These are phyloP conservation scores for Fulica atra DNA, from an alignment of 2,113 vertebrate species.

Conservation along the genomic window DNA sequence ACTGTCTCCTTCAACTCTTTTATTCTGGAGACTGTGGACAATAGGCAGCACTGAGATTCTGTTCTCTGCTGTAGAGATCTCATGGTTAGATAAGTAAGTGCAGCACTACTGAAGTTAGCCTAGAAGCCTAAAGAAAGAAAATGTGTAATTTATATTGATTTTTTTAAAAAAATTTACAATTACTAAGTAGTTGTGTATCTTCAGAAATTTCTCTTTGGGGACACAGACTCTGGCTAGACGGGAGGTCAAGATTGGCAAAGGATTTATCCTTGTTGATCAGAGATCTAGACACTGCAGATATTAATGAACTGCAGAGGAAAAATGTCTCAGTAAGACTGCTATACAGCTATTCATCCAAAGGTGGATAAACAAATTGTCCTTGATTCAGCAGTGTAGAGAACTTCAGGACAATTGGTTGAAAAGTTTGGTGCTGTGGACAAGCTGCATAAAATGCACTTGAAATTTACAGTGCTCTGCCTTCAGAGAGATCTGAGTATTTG, in stretches of 20 bases:
- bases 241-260: not conserved
- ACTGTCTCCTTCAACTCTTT: not conserved
- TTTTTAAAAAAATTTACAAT: not conserved
- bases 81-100: not conserved
- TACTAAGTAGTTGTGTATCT: not conserved
- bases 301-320: not conserved
- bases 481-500: not conserved
- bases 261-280: not conserved
- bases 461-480: not conserved
- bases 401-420: not conserved
- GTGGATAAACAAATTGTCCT: not conserved
- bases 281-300: not conserved
- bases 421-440: not conserved
- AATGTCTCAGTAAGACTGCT: not conserved
- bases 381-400: not conserved
- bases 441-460: not conserved
- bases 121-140: not conserved
- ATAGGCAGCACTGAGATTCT: not conserved
- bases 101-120: not conserved
- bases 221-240: not conserved
- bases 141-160: not conserved
- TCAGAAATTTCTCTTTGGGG: not conserved
- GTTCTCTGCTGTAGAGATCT: not conserved
- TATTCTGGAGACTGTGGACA: not conserved
- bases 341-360: not conserved